Base-by-base conservation (phyloP, 2,797 vertebrate genomes). In the Paedocypris micromegethes region DNA sequence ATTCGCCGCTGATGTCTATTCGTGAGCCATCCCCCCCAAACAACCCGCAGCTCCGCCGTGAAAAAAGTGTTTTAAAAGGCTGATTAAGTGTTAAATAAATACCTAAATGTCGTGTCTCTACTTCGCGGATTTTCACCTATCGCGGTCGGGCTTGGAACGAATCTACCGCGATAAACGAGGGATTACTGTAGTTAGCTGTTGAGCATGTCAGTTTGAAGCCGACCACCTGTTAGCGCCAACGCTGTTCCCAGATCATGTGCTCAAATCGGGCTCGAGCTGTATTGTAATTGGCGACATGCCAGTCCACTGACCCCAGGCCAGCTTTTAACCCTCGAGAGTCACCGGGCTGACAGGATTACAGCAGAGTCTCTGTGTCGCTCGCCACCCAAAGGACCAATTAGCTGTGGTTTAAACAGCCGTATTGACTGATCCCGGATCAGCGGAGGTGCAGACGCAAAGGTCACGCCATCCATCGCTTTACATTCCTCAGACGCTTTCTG, bases 211-310 rank as follows among this genome's bases (percentile, higher is more conserved):
- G 37, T 37, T 50, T 47, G 39, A 46, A 50, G 59, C 59, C 51
- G 68, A 50, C 59, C 68, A 70, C 59, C 68, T 64, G 59, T 70
- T 63, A 70, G 59, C 68, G 49, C 2, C 50, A 23, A 8, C 52
- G 56, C 59, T 63, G 59, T 70, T 64, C 63, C 53, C 53, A 70
- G 60, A 63, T 63, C 60, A 64, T 49, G 68, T 57, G 45, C 63
- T 70, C 57, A 63, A 70, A 56, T 62, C 38, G 38, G 43, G 68
- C 54, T 6, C 68, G 68, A 8, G 54, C 41, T 58, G 59, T 64
- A 75, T 54, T 58, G 63, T 75, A 78, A 75, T 71, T 72, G 72
- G 67, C 59, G 60, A 51, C 64, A 70, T 45, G 39, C 67, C 49
- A 52, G 48, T 59, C 23, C 58, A 45, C 68, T 71, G 68, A 66